Base-by-base conservation (phyloP, 2,113 vertebrate species). In the Plotosus lineatus region DNA sequence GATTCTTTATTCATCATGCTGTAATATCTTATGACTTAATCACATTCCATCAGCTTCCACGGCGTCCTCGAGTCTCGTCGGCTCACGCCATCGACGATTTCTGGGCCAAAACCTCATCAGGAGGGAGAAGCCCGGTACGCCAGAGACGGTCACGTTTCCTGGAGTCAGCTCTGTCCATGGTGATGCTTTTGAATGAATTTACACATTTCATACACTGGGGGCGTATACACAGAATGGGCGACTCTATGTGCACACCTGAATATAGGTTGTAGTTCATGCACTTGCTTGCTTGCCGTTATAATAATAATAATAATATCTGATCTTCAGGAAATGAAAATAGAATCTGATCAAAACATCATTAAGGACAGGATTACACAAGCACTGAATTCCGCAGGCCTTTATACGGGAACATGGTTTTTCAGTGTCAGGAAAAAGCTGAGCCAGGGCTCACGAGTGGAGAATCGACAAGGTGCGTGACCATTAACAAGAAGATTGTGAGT, bases 1-100 rank as follows among this genome's bases (percentile, higher is more conserved):
- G 1, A 14, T 11, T 50, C n/a, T 40, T 69, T 33, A 44, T 10
- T 42, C 55, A 42, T 55, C 46, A 3, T 42, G 1, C 21, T n/a
- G 14, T 21, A 23, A 53, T 38, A 12, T 78, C 60, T 66, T 33
- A 51, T 11, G 3, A 33, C 48, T 3, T 58, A 48, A 21, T 80
- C 40, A 48, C 26, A 3, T 46, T 71, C 44, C 4, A 0, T n/a
- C 31, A 75, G 72, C 26, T 23, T 31, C 38, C 36, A 75, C 38
- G 14, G 23, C 48, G 6, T 85, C 90, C 28, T 76, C 87, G 44
- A 84, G 86, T 60, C 73, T 71, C 2, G 83, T 84, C 40, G 80
- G 76, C 0, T 89, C 89, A 73, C 90, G 90, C 76, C 87, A 66
- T 40, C 92, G 91, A 8, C 88, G 85, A 42, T 92, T 91, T 84